These are phyloP conservation scores for Alcedo atthis DNA, from an alignment of 2,797 vertebrate genomes.

Conservation along the genomic window DNA sequence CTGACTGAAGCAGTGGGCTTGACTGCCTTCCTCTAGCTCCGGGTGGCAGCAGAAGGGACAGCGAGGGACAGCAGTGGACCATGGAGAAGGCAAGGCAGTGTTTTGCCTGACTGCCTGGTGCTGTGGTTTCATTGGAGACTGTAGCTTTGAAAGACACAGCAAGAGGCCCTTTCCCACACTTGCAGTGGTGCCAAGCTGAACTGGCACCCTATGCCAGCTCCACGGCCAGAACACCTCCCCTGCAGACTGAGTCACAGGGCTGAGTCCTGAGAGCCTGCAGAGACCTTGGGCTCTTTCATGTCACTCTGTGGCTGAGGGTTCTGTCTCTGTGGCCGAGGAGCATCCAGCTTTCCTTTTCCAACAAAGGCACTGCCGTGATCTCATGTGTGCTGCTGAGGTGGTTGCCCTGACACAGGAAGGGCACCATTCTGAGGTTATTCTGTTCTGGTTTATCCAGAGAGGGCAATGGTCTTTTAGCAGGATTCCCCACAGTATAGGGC, in stretches of 20 bases:
- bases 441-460: background rate
- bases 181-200: background rate
- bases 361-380: fast-evolving
- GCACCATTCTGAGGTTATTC: background rate
- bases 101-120: background rate
- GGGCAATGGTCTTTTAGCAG: background rate
- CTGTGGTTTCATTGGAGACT: background rate
- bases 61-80: background rate
- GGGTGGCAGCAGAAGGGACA: background rate
- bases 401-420: background rate
- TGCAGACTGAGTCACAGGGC: fast-evolving
- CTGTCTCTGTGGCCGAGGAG: background rate
- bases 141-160: fast-evolving
- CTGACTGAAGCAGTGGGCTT: background rate
- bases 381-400: background rate
- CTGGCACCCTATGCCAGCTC: background rate
- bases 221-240: background rate
- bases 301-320: background rate
- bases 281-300: background rate
- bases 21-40: background rate
- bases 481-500: fast-evolving
- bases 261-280: background rate
- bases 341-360: background rate
- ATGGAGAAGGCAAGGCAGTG: background rate
- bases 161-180: background rate